A percentile compares a stretch with the other conserved stretches of the same genome.
Evolutionary conservation across 2,797 vertebrate genomes (phyloP).

Genomic region (Sebastes baramenuke): DNA sequence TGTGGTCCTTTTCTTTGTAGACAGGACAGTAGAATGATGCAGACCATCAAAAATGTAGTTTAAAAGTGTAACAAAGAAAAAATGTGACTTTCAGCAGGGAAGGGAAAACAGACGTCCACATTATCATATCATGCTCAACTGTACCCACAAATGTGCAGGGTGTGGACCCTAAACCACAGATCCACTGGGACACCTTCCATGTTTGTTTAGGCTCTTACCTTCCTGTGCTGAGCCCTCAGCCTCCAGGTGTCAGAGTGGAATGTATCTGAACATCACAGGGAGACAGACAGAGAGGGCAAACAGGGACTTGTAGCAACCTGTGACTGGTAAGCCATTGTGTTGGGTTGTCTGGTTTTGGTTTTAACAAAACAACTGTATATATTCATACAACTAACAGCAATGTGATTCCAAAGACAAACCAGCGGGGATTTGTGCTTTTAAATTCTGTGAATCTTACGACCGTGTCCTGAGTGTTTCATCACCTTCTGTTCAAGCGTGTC

Average conservation of each 20-base stretch:
- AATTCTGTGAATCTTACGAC: background rate
- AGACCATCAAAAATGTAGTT: background rate
- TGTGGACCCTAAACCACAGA: slow-evolving; percentile 30
- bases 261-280: slow-evolving; percentile 51
- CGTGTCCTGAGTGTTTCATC: background rate
- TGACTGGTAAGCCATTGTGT: slow-evolving; percentile 7
- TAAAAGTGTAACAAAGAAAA: background rate
- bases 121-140: background rate
- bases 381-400: background rate
- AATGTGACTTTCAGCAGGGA: background rate
- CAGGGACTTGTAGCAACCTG: slow-evolving; percentile 67
- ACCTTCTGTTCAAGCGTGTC: background rate
- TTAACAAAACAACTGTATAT: background rate
- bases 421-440: background rate
- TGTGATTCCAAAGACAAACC: background rate
- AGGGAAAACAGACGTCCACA: background rate
- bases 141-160: slow-evolving; percentile 5
- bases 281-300: slow-evolving; percentile 33
- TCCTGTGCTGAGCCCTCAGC: slow-evolving; percentile 66
- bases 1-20: background rate
- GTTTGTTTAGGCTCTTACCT: slow-evolving; percentile 54
- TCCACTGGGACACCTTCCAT: slow-evolving; percentile 33
- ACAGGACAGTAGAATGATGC: background rate
- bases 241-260: slow-evolving; percentile 76
- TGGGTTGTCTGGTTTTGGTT: slow-evolving; percentile 17